phyloP scores from a whole-genome alignment of 2,113 vertebrate genomes.

The Pachyramphus minor region DNA sequence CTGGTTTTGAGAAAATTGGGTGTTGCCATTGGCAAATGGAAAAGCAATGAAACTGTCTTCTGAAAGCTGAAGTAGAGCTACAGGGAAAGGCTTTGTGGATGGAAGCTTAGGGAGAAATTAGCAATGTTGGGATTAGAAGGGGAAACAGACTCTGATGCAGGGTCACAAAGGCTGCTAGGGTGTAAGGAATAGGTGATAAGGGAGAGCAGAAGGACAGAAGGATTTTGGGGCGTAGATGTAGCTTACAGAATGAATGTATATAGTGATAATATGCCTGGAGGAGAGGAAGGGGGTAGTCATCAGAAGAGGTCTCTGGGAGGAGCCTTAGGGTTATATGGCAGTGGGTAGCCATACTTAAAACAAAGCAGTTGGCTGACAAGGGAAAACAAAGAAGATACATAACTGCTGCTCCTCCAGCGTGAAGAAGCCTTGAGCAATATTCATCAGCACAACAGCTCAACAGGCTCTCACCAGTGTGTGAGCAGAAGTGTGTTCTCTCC shows the following conservation, averaged over 20 bases:
- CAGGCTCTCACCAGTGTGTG: background rate
- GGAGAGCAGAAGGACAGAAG: background rate
- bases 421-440: background rate
- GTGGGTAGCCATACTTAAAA: background rate
- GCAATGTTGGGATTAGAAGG: background rate
- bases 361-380: background rate
- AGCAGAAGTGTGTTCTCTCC: background rate
- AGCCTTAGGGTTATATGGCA: background rate
- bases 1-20: background rate
- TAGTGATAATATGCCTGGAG: background rate
- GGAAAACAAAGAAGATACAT: background rate
- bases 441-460: background rate
- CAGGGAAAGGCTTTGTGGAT: background rate
- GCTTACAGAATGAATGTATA: background rate
- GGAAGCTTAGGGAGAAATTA: background rate
- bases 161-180: background rate
- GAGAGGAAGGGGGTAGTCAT: background rate
- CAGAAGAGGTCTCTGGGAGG: background rate
- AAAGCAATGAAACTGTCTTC: background rate
- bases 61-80: background rate
- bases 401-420: background rate
- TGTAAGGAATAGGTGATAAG: background rate
- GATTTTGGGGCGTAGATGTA: background rate
- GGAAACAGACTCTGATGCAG: background rate
- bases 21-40: background rate